A percentile compares a stretch with the other conserved stretches of the same genome.
Evolutionary conservation across 2,797 vertebrate species (phyloP).

Genomic region (Tympanoctomys barrerae): DNA sequence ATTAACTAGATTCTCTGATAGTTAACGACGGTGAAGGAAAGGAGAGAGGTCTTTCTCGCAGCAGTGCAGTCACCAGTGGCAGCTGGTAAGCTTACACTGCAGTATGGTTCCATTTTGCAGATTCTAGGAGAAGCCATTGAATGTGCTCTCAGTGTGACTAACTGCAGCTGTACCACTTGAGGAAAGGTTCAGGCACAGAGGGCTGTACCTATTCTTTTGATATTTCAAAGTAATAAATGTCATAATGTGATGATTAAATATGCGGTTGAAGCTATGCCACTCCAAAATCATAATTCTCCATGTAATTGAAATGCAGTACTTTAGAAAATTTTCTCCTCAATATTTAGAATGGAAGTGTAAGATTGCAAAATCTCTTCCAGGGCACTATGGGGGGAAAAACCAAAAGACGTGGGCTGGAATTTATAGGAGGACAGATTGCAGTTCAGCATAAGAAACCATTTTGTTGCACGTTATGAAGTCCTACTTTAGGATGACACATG

Average conservation of each 20-base stretch:
- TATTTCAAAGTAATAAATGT: constrained; percentile 38
- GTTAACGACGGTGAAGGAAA: not conserved
- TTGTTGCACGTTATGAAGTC: constrained; percentile 37
- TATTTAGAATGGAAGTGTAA: constrained; percentile 47
- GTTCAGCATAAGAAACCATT: not conserved
- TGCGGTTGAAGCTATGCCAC: constrained; percentile 11
- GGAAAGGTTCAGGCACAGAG: constrained; percentile 20
- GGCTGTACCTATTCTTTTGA: not conserved
- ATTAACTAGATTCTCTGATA: constrained; percentile 22
- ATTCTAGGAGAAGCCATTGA: not conserved
- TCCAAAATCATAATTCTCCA: constrained; percentile 7
- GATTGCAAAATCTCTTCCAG: constrained; percentile 13
- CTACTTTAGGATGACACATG: not conserved
- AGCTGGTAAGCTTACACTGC: not conserved
- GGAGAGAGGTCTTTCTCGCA: not conserved
- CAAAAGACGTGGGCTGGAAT: constrained; percentile 3
- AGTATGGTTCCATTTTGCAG: constrained; percentile 18
- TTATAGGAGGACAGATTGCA: not conserved
- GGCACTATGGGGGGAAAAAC: not conserved
- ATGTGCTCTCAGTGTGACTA: not conserved
- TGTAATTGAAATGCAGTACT: constrained; percentile 14
- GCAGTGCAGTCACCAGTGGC: not conserved
- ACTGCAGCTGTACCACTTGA: not conserved
- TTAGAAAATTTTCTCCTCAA: not conserved
- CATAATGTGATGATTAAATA: not conserved